Evolutionary conservation across 2,113 vertebrate genomes (phyloP).

Genomic region (Erythrolamprus reginae): DNA sequence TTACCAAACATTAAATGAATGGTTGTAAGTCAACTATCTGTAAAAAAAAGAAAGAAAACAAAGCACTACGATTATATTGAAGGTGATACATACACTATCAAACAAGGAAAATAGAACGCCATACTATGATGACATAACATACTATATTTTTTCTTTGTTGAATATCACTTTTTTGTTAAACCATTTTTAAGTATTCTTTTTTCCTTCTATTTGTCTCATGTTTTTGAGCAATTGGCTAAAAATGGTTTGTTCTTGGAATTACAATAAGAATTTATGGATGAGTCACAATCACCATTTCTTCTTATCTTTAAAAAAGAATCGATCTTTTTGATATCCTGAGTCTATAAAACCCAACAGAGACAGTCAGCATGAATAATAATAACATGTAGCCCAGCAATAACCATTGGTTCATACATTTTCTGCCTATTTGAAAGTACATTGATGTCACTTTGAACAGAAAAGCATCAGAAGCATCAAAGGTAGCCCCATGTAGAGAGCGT

Average conservation of each 20-base stretch:
- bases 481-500: too few relatives aligned
- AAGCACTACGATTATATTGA: neutral
- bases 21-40: neutral
- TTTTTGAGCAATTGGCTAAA: neutral
- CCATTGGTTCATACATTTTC: neutral
- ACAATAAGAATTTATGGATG: neutral
- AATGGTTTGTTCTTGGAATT: neutral
- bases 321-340: neutral
- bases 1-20: too few relatives aligned
- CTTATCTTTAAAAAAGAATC: neutral
- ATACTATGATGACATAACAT: neutral
- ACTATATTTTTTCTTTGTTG: neutral
- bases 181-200: neutral
- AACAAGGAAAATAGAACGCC: neutral
- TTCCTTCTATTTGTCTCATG: neutral
- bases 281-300: neutral
- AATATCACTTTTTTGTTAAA: neutral
- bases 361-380: neutral
- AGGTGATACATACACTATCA: neutral
- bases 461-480: neutral
- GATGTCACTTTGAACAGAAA: neutral
- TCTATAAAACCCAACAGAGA: neutral
- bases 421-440: neutral
- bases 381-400: neutral
- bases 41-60: neutral